Conservation (phyloP, 2,797 vertebrate species). For the Capromys pilorides region DNA sequence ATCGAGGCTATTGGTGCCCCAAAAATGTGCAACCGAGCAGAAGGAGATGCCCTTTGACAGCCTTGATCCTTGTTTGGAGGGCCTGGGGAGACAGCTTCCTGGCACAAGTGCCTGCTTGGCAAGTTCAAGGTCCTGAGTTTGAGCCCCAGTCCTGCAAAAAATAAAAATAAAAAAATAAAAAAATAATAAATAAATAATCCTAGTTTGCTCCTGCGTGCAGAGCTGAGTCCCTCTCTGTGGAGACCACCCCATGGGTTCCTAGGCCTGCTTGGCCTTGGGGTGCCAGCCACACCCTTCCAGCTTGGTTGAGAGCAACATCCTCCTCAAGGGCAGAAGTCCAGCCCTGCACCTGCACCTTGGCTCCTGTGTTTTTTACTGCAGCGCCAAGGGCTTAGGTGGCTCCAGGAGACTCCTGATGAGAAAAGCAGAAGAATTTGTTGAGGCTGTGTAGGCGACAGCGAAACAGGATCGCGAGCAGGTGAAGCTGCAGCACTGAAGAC, state of each 20-base stretch:
- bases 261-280: fast-evolving
- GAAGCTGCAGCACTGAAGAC: fast-evolving
- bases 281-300: fast-evolving
- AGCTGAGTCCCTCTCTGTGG: background rate
- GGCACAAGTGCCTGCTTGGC: too few species aligned
- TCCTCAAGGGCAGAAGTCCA: background rate
- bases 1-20: background rate
- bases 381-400: background rate
- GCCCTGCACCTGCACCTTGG: background rate
- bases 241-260: background rate
- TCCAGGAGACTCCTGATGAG: background rate
- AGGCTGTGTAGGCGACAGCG: background rate
- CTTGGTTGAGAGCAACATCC: fast-evolving
- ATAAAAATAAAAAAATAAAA: too few species aligned
- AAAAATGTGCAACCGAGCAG: background rate
- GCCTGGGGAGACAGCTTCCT: too few species aligned
- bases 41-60: background rate
- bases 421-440: background rate
- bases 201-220: too few species aligned
- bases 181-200: too few species aligned
- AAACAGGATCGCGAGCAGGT: background rate
- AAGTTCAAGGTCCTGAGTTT: too few species aligned
- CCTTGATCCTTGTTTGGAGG: too few species aligned
- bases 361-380: background rate
- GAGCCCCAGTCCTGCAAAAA: too few species aligned